These are phyloP conservation scores for Diarsia mendica DNA, from an alignment of 2,888 invertebrate species.

Conservation along the genomic window DNA sequence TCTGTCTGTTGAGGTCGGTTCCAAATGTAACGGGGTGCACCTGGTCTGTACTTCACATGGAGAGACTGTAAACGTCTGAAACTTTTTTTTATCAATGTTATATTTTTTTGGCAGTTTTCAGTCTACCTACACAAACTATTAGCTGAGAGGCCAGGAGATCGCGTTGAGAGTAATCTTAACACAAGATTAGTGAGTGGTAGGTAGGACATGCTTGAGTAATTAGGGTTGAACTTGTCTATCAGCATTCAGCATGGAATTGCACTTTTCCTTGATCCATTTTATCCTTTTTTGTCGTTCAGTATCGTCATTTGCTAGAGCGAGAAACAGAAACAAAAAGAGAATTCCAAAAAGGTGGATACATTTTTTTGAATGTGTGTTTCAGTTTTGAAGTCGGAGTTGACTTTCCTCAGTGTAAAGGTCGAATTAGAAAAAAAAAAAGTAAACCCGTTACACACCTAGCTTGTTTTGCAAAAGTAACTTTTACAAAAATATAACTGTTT, in stretches of 20 bases:
- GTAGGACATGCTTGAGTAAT: neutral
- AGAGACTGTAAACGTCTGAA: neutral
- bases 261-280: neutral
- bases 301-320: too few species aligned
- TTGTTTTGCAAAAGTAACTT: neutral
- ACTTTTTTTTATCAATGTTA: neutral
- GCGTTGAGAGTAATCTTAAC: conserved; percentile 5
- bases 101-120: neutral
- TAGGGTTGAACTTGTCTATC: neutral
- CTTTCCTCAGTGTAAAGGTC: neutral
- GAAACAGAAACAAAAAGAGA: too few species aligned
- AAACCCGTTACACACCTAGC: conserved; percentile 4
- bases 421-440: neutral
- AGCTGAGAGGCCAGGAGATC: conserved; percentile 10
- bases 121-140: neutral
- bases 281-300: neutral
- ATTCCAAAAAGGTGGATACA: too few species aligned
- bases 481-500: neutral
- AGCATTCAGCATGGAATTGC: neutral
- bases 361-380: neutral
- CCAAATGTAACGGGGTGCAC: neutral
- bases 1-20: neutral
- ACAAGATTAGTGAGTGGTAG: too few species aligned
- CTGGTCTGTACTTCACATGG: neutral
- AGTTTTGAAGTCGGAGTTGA: neutral